These are phyloP conservation scores for Rhagonycha fulva DNA, from an alignment of 2,888 invertebrate species.

Conservation along the genomic window DNA sequence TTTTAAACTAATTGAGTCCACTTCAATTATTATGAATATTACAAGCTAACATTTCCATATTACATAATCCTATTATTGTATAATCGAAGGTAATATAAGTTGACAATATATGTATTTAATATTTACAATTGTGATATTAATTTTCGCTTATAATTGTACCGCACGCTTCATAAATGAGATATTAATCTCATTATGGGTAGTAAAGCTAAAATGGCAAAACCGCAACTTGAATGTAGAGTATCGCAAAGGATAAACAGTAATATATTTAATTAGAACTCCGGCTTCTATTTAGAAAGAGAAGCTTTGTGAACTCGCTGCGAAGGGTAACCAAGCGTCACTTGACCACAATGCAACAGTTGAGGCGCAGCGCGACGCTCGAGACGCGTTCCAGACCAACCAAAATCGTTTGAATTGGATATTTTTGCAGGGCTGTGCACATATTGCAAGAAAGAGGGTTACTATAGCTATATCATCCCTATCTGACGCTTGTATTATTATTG, in stretches of 20 bases:
- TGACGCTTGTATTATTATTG: slow-evolving; percentile 48
- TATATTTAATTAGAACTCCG: slow-evolving; percentile 35
- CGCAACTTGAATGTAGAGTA: slow-evolving; percentile 6
- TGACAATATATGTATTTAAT: slow-evolving; percentile 1
- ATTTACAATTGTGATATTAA: slow-evolving; percentile 26
- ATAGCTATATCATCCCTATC: slow-evolving; percentile 49
- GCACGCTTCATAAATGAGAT: slow-evolving; percentile 29
- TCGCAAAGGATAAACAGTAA: slow-evolving; percentile 16
- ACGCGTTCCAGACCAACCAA: slow-evolving; percentile 43
- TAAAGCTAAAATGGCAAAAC: slow-evolving; percentile 18
- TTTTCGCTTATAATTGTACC: slow-evolving; percentile 24
- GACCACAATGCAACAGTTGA: slow-evolving; percentile 49
- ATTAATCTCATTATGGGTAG: slow-evolving; percentile 28
- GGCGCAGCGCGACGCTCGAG: slow-evolving; percentile 38
- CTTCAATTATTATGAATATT: slow-evolving; percentile 8
- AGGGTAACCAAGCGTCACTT: slow-evolving; percentile 39
- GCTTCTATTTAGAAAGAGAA: slow-evolving; percentile 30
- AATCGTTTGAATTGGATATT: slow-evolving; percentile 44
- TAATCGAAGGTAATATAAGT: slow-evolving; percentile 6
- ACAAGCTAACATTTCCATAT: slow-evolving; percentile 12
- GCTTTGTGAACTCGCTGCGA: slow-evolving; percentile 33
- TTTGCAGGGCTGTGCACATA: slow-evolving; percentile 47
- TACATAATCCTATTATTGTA: neutral
- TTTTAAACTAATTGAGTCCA: neutral
- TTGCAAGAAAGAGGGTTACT: slow-evolving; percentile 46